Conservation (phyloP, 2,797 vertebrate genomes). For the Falco peregrinus region DNA sequence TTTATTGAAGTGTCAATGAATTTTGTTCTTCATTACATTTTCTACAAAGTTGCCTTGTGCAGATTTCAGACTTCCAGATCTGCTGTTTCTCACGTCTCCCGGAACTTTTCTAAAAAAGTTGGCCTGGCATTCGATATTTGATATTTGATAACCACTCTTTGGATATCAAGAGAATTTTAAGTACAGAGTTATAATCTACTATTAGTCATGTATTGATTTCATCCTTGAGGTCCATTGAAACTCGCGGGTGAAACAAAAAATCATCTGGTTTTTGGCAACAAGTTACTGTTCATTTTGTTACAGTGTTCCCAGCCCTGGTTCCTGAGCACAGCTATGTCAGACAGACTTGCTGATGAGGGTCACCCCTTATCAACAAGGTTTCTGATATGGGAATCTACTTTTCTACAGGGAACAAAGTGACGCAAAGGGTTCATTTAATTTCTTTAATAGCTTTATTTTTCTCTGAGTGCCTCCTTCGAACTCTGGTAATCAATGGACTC, state of each 20-base stretch:
- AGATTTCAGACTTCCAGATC: background rate
- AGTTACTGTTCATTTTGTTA: background rate
- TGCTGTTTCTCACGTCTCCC: background rate
- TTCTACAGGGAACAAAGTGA: background rate
- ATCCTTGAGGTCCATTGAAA: background rate
- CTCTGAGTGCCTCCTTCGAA: background rate
- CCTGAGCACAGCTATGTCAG: background rate
- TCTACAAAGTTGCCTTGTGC: background rate
- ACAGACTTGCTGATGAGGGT: background rate
- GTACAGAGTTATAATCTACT: background rate
- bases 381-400: background rate
- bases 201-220: background rate
- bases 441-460: conserved; percentile 10
- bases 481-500: background rate
- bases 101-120: background rate
- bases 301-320: background rate
- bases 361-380: background rate
- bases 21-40: background rate
- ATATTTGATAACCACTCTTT: background rate
- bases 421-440: background rate
- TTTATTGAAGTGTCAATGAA: background rate
- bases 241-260: background rate
- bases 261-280: background rate
- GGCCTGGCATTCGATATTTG: background rate
- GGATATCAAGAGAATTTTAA: conserved; percentile 10